Percentiles rank a stretch among this genome's conserved stretches.
Conservation (phyloP, 2,113 vertebrate species). For the Caretta caretta region DNA sequence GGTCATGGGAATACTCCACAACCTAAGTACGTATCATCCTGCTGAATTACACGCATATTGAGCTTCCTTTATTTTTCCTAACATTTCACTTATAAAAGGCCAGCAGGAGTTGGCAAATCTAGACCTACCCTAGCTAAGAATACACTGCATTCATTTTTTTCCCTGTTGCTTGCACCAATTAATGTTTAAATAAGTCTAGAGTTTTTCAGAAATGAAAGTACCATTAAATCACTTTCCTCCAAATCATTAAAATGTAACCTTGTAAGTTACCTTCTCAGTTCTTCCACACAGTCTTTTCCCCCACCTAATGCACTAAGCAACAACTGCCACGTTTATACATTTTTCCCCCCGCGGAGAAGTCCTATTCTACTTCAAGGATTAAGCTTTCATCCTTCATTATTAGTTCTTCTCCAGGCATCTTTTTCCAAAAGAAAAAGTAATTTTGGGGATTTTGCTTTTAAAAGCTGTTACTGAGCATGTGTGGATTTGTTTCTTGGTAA, state of each 20-base stretch:
- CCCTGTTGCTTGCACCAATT: neutral
- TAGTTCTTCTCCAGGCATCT: slow-evolving; percentile 64
- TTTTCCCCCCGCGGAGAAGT: neutral
- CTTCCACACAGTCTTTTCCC: neutral
- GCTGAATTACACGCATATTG: accelerated
- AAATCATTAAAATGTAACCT: neutral
- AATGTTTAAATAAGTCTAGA: neutral
- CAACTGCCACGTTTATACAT: slow-evolving; percentile 50
- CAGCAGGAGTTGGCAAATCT: neutral
- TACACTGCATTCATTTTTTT: neutral
- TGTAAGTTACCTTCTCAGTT: neutral
- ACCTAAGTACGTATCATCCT: neutral
- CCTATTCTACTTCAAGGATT: slow-evolving; percentile 72
- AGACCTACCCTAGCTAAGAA: neutral
- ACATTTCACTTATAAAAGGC: neutral
- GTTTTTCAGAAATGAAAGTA: neutral
- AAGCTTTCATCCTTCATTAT: slow-evolving; percentile 69
- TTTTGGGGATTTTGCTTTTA: slow-evolving; percentile 71
- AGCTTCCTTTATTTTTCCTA: neutral
- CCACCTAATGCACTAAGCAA: neutral
- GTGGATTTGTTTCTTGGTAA: neutral
- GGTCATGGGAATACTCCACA: neutral
- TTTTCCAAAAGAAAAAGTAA: slow-evolving; percentile 68
- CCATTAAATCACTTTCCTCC: neutral
- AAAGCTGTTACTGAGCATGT: slow-evolving; percentile 61